phyloP scores from a whole-genome alignment of 1,140 invertebrate genomes.

The Pantala flavescens region DNA sequence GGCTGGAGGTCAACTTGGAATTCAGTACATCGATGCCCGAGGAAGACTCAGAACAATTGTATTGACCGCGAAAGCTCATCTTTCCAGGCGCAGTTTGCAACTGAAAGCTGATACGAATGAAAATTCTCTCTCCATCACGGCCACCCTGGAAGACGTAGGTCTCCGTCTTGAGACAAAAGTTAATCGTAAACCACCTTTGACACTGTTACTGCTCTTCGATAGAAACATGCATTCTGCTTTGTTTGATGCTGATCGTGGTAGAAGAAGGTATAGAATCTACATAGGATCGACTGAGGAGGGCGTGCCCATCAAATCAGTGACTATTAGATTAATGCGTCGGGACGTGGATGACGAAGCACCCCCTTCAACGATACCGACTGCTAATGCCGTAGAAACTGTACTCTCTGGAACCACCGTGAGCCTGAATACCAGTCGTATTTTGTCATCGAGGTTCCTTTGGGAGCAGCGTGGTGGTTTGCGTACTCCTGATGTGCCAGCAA shows the following conservation, averaged over 20 bases:
- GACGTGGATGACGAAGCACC: slow-evolving; percentile 9
- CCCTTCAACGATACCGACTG: neutral
- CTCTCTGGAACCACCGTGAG: slow-evolving; percentile 12
- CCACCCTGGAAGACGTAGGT: neutral
- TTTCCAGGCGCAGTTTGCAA: neutral
- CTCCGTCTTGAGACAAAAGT: neutral
- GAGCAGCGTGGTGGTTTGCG: slow-evolving; percentile 11
- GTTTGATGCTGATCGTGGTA: neutral
- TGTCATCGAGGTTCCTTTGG: slow-evolving; percentile 17
- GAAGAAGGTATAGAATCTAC: neutral
- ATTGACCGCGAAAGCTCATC: neutral
- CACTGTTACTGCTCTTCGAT: neutral
- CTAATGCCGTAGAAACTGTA: neutral
- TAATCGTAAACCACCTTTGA: neutral
- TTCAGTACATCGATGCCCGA: slow-evolving; percentile 16
- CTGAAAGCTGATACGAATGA: neutral
- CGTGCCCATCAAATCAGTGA: neutral
- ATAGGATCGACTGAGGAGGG: neutral
- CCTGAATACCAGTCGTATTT: slow-evolving; percentile 16
- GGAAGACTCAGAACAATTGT: neutral
- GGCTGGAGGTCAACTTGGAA: neutral
- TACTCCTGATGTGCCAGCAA: neutral
- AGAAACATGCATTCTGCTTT: slow-evolving; percentile 2
- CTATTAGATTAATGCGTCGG: slow-evolving; percentile 9
- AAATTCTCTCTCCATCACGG: neutral